phyloP scores from a whole-genome alignment of 2,888 invertebrate genomes.

The Dione vanillae region DNA sequence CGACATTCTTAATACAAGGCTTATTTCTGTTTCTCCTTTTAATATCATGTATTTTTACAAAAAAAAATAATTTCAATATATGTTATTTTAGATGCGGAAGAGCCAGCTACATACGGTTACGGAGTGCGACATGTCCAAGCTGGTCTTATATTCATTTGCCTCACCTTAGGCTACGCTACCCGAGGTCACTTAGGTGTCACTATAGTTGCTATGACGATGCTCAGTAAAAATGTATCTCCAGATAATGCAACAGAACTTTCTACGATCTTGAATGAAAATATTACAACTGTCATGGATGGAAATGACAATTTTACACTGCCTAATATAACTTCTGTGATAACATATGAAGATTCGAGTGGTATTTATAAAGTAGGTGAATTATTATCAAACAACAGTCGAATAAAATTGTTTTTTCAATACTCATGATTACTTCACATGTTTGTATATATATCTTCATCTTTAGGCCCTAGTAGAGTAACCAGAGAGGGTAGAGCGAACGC shows the following conservation, averaged over 20 bases:
- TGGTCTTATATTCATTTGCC: constrained; percentile 53
- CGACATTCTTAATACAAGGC: no score
- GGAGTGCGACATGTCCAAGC: constrained; percentile 64
- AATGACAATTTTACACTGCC: neutral
- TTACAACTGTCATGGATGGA: neutral
- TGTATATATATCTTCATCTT: no score
- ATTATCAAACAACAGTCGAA: no score
- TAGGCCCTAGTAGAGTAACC: no score
- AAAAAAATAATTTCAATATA: no score
- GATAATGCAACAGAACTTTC: neutral
- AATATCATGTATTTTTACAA: no score
- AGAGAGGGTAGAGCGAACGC: no score
- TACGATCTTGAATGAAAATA: constrained; percentile 5
- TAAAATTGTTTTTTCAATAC: no score
- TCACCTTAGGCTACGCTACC: constrained; percentile 53
- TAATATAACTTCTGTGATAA: neutral
- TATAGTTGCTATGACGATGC: constrained; percentile 64
- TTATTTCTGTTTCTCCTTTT: no score
- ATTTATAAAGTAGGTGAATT: constrained; percentile 21
- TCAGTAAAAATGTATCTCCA: neutral
- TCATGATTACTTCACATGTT: no score
- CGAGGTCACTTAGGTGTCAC: constrained; percentile 65
- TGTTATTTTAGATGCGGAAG: constrained; percentile 49
- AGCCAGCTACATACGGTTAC: constrained; percentile 53
- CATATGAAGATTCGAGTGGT: neutral